Evolutionary conservation across 2,113 vertebrate genomes (phyloP).

Genomic region (Ciconia boyciana): DNA sequence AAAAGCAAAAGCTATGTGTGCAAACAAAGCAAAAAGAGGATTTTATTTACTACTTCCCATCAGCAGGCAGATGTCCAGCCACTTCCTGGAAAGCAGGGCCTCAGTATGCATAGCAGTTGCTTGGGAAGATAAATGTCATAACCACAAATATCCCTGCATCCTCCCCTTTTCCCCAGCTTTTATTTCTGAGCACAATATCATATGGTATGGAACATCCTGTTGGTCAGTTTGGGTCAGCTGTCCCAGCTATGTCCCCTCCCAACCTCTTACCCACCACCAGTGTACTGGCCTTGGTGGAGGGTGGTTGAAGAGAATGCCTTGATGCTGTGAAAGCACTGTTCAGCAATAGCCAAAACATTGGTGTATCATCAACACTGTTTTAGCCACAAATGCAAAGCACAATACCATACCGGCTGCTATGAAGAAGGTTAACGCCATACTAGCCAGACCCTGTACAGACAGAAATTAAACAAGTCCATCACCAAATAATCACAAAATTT

Average conservation of each 20-base stretch:
- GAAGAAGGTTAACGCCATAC: neutral
- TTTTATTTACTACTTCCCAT: neutral
- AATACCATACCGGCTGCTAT: rapidly evolving
- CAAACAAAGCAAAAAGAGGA: neutral
- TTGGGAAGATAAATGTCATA: neutral
- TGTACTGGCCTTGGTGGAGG: neutral
- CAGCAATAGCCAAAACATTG: neutral
- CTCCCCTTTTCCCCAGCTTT: neutral
- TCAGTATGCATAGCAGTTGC: neutral
- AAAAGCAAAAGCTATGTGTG: neutral
- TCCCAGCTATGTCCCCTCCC: neutral
- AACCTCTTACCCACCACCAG: neutral
- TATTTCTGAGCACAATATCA: neutral
- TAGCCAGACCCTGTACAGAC: neutral
- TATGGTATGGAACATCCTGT: neutral
- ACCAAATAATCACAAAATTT: neutral
- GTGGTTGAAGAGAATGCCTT: neutral
- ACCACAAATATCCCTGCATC: neutral
- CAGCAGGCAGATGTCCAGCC: neutral
- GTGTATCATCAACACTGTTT: neutral
- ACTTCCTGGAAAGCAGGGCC: neutral
- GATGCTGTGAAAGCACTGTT: neutral
- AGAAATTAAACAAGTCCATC: neutral
- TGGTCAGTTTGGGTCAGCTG: neutral
- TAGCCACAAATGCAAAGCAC: neutral